Evolutionary conservation across 2,113 vertebrate species (phyloP).

Genomic region (Thunnus thynnus): DNA sequence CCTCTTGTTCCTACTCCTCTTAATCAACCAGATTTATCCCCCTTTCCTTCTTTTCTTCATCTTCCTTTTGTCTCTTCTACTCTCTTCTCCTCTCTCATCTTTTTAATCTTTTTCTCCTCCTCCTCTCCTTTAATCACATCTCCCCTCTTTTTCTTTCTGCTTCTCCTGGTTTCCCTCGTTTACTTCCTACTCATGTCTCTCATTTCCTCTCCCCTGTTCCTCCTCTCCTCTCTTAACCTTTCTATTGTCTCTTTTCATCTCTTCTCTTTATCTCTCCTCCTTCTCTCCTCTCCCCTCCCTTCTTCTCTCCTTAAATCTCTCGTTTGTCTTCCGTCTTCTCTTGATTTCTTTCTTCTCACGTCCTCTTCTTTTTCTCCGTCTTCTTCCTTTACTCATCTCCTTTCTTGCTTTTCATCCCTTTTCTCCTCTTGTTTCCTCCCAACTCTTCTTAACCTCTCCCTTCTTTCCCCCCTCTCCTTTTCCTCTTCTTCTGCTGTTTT

Average conservation of each 20-base stretch:
- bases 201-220: too few species aligned
- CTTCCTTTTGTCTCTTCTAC: background rate
- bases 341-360: background rate
- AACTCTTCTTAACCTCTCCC: background rate
- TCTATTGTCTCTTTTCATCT: background rate
- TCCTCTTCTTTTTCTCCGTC: background rate
- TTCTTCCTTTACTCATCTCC: background rate
- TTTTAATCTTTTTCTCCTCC: background rate
- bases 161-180: too few species aligned
- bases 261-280: too few species aligned
- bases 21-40: background rate
- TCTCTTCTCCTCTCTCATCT: background rate
- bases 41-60: background rate
- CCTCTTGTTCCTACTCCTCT: background rate
- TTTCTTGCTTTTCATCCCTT: background rate
- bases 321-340: background rate
- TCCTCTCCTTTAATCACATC: background rate
- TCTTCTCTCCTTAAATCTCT: too few species aligned
- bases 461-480: background rate
- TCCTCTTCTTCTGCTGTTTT: too few species aligned
- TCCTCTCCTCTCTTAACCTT: background rate
- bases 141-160: background rate
- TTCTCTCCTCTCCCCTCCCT: background rate
- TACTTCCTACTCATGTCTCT: too few species aligned
- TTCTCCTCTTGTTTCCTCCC: background rate